phyloP scores from a whole-genome alignment of 2,888 invertebrate species.

The Sisyra terminalis region DNA sequence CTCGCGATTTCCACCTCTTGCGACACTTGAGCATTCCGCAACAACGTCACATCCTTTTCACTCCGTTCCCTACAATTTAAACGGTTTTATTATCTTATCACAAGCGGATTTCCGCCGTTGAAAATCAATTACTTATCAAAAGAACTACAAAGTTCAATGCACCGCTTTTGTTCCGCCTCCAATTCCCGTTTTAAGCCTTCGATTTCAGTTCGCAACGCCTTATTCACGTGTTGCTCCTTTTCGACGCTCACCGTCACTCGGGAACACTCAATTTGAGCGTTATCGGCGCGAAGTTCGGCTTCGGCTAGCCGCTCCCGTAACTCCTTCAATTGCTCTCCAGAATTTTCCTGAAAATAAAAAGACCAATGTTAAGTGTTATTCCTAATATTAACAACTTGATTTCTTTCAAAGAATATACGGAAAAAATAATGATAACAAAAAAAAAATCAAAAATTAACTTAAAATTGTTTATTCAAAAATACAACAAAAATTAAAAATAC shows the following conservation, averaged over 20 bases:
- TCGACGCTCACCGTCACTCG: conserved; percentile 32
- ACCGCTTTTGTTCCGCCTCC: conserved; percentile 4
- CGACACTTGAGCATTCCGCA: conserved; percentile 68
- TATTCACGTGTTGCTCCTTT: conserved; percentile 31
- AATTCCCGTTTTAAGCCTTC: conserved; percentile 14
- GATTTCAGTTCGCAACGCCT: conserved; percentile 16
- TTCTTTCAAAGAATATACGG: conserved; percentile 6
- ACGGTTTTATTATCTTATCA: not conserved
- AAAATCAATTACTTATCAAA: conserved; percentile 7
- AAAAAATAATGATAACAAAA: conserved; percentile 8
- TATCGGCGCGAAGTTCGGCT: conserved; percentile 32
- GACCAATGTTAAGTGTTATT: conserved; percentile 23
- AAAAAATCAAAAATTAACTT: no score
- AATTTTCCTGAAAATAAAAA: conserved; percentile 19
- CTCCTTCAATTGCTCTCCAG: conserved; percentile 32
- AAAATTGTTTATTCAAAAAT: no score
- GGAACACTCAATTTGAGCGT: conserved; percentile 33
- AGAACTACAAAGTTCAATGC: conserved; percentile 11
- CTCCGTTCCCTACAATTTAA: conserved; percentile 39
- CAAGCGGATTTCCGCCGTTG: not conserved
- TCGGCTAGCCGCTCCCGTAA: conserved; percentile 33
- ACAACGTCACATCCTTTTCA: conserved; percentile 56
- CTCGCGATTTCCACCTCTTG: conserved; percentile 62
- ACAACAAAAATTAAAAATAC: no score
- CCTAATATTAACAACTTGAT: conserved; percentile 25